phyloP scores from a whole-genome alignment of 2,113 vertebrate species.

The Lathamus discolor region DNA sequence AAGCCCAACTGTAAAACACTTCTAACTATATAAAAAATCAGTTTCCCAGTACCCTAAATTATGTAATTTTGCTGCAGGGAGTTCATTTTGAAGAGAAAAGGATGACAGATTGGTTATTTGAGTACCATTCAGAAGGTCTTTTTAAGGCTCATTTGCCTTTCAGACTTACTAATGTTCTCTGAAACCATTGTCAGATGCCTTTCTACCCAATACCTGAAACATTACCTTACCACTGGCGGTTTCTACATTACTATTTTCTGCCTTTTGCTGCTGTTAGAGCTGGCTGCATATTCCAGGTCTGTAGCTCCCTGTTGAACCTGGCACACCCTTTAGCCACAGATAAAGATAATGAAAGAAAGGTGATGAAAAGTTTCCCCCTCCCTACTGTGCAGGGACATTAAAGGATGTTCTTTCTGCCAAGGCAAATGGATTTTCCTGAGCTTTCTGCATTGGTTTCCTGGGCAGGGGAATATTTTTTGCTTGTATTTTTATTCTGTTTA shows the following conservation, averaged over 20 bases:
- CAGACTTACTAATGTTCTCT: neutral
- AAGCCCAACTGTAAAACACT: neutral
- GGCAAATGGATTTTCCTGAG: neutral
- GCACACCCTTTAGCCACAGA: neutral
- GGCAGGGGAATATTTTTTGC: neutral
- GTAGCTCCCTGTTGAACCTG: neutral
- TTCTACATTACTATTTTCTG: neutral
- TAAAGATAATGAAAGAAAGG: neutral
- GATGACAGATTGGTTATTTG: neutral
- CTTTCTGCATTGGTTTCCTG: neutral
- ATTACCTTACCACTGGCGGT: neutral
- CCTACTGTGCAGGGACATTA: neutral
- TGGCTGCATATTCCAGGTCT: neutral
- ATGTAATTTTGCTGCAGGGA: neutral
- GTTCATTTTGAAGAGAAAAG: neutral
- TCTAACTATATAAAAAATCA: neutral
- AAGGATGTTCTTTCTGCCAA: neutral
- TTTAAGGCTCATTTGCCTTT: neutral
- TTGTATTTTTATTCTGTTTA: neutral
- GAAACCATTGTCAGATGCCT: neutral
- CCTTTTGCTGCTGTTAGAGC: neutral
- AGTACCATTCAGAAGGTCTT: neutral
- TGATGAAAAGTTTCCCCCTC: neutral
- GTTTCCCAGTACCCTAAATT: neutral
- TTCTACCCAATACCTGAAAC: neutral